Base-by-base conservation (phyloP, 2,797 vertebrate species). In the Pipistrellus kuhlii region DNA sequence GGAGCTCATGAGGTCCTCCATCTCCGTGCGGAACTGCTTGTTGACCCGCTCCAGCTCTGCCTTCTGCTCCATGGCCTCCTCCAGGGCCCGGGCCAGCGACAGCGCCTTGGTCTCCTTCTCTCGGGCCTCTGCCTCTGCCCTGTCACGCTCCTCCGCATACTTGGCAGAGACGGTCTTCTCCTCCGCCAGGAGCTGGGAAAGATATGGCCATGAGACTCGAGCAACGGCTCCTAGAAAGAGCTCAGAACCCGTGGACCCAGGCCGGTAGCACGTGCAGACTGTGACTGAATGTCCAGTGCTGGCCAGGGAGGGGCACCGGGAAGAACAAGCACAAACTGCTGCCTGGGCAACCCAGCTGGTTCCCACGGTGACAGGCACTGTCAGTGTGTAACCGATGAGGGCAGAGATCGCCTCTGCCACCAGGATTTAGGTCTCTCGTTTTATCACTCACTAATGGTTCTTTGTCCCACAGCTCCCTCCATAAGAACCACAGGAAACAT, bases 1-100 rank as follows among this genome's bases (percentile, higher is more conserved):
- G 0, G 99, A 99, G 95, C 99, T 99, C 91, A 99, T 99, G 92
- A 99, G 98, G 97, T 99, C 99, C 96, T 99, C 99, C 99, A 99
- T 99, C 97, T 99, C 99, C 0, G 99, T 97, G 0, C 99, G 98
- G 94, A 99, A 99, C 96, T 99, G 98, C 95, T 99, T 99, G 98
- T 99, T 99, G 97, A 98, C 97, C 3, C 99, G 98, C 82, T 99
- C 99, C 96, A 99, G 77, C 93, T 99, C 99, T 0, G 99, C 99
- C 97, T 99, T 99, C 89, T 98, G 57, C 96, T 99, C 99, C 72
- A 98, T 97, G 94, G 99, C 97, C 93, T 98, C 97, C 81, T 99
- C 99, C 89, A 99, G 98, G 77, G 99, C 98, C 5, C 99, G 99
- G 89, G 99, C 98, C 95, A 99, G 95, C 0, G 99, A 98, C 83